Conservation (phyloP, 2,797 vertebrate genomes). For the Scleropages formosus region DNA sequence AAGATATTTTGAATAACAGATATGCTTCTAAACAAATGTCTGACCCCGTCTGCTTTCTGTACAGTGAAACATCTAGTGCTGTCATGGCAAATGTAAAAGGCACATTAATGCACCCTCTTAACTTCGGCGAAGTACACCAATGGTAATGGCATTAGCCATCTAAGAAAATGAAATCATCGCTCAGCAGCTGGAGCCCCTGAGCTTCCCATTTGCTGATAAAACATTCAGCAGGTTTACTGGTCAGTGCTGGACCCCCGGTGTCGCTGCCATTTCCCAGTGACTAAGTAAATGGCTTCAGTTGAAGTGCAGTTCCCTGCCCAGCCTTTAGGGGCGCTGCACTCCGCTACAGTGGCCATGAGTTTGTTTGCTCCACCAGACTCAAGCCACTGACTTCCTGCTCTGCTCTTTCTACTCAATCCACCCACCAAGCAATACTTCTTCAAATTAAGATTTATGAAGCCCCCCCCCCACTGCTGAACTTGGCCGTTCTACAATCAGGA, state of each 20-base stretch:
- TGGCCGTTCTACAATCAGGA: too few relatives aligned
- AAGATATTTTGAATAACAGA: too few relatives aligned
- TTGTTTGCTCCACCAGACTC: not conserved
- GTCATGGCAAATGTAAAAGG: too few relatives aligned
- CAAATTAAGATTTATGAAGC: too few relatives aligned
- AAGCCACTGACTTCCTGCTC: too few relatives aligned
- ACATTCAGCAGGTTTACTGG: not conserved
- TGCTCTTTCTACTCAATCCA: too few relatives aligned
- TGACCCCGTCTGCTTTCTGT: too few relatives aligned
- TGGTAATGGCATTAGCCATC: not conserved
- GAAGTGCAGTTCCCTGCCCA: not conserved
- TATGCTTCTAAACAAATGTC: too few relatives aligned
- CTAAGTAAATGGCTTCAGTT: not conserved
- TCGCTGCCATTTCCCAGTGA: not conserved
- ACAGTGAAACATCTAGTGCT: too few relatives aligned
- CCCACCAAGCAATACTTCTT: too few relatives aligned
- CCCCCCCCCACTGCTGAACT: too few relatives aligned
- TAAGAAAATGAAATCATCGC: not conserved
- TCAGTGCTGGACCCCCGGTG: not conserved
- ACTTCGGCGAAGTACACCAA: not conserved
- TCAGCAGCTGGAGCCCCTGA: not conserved
- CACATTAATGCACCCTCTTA: not conserved
- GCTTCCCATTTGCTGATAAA: not conserved
- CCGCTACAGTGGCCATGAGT: too few relatives aligned
- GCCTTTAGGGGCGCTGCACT: not conserved